phyloP scores from a whole-genome alignment of 2,113 vertebrate genomes.

The Leucosticte australis region DNA sequence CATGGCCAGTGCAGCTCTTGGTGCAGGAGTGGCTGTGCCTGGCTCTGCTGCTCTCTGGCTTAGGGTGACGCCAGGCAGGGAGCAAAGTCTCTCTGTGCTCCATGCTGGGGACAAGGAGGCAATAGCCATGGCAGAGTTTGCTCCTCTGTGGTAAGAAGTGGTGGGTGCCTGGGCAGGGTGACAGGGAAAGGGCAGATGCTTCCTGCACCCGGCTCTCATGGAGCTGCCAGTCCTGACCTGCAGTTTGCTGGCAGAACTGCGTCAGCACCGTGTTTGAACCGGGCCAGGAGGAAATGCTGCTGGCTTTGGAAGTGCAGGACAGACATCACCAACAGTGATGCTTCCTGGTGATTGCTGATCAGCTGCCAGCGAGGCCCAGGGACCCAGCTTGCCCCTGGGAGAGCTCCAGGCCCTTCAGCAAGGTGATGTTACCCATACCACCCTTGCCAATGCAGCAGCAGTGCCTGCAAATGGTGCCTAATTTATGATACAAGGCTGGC shows the following conservation, averaged over 20 bases:
- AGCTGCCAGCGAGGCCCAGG: neutral
- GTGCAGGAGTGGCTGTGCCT: neutral
- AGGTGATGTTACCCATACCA: neutral
- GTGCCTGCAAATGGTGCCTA: neutral
- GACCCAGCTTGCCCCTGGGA: neutral
- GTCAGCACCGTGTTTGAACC: neutral
- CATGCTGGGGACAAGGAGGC: neutral
- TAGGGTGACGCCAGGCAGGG: neutral
- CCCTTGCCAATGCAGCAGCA: neutral
- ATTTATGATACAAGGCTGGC: neutral
- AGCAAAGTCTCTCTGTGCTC: neutral
- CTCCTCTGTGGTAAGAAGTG: neutral
- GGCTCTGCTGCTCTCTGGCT: neutral
- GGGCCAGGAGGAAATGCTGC: neutral
- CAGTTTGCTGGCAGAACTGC: neutral
- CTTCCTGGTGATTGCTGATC: neutral
- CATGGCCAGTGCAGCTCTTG: neutral
- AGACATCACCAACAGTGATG: rapidly evolving
- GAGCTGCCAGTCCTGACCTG: neutral
- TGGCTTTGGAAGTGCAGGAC: neutral
- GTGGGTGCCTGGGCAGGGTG: neutral
- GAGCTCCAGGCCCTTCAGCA: neutral
- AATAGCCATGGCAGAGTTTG: neutral
- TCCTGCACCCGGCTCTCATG: rapidly evolving
- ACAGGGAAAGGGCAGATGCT: neutral